A percentile compares a stretch with the other conserved stretches of the same genome.
phyloP scores from a whole-genome alignment of 2,113 vertebrate species.

The Corydoras maculifer region DNA sequence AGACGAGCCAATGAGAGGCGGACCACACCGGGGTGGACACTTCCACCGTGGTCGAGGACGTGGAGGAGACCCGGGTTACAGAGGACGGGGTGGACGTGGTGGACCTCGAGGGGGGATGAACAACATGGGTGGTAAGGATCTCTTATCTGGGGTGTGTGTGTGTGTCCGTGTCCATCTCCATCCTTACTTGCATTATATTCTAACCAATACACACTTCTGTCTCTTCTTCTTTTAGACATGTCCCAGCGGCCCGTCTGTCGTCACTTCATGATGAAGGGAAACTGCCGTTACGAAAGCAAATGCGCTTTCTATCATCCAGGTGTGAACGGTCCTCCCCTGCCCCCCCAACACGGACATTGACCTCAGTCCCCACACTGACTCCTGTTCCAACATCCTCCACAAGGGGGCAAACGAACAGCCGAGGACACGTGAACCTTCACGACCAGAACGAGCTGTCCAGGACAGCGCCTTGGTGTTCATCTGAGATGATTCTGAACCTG shows the following conservation, averaged over 20 bases:
- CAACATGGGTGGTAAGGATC: slow-evolving; percentile 67
- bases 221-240: slow-evolving; percentile 68
- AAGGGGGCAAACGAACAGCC: slow-evolving; percentile 20
- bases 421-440: not conserved
- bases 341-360: slow-evolving; percentile 63
- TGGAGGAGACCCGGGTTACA: slow-evolving; percentile 73
- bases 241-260: slow-evolving; percentile 82
- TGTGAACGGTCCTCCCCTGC: slow-evolving; percentile 81
- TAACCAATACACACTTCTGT: not conserved
- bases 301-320: slow-evolving; percentile 92
- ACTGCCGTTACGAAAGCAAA: slow-evolving; percentile 85
- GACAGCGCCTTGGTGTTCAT: too few species aligned
- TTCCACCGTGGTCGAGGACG: slow-evolving; percentile 76
- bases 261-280: slow-evolving; percentile 92
- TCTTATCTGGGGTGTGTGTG: too few species aligned
- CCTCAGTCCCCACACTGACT: not conserved
- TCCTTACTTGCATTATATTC: not conserved
- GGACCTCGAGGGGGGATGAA: slow-evolving; percentile 78
- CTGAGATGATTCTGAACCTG: too few species aligned
- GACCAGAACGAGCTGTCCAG: too few species aligned
- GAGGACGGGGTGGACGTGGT: slow-evolving; percentile 74
- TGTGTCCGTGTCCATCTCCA: too few species aligned
- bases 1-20: slow-evolving; percentile 79
- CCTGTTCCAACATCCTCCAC: not conserved
- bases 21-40: slow-evolving; percentile 66